These are phyloP conservation scores for Phasia obesa DNA, from an alignment of 2,888 invertebrate species.

Conservation along the genomic window DNA sequence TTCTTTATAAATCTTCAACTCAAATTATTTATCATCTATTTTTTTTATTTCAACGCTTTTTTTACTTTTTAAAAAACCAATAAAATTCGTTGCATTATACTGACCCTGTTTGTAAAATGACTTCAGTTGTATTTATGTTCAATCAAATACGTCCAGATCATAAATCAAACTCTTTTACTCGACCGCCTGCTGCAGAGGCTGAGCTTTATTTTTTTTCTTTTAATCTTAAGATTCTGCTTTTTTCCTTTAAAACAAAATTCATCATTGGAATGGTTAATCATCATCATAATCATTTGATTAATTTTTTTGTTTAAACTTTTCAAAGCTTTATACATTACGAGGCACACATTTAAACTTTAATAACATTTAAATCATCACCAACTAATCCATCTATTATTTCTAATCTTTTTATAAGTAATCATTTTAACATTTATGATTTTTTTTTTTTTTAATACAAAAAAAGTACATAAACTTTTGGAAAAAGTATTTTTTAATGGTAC, in stretches of 20 bases:
- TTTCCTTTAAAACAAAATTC: slow-evolving; percentile 2
- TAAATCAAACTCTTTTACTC: slow-evolving; percentile 22
- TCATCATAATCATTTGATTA: slow-evolving; percentile 25
- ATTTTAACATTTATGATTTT: too few relatives aligned
- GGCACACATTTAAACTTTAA: slow-evolving; percentile 45
- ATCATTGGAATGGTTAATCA: slow-evolving; percentile 39
- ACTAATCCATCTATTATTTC: neutral
- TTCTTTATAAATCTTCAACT: slow-evolving; percentile 1
- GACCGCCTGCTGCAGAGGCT: slow-evolving; percentile 23
- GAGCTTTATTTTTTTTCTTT: slow-evolving; percentile 35
- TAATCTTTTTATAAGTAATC: neutral
- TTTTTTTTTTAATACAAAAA: too few relatives aligned
- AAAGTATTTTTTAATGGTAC: too few relatives aligned
- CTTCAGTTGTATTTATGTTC: slow-evolving; percentile 49
- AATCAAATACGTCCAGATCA: slow-evolving; percentile 39
- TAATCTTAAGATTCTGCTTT: neutral
- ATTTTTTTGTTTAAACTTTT: slow-evolving; percentile 21
- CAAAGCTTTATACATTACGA: slow-evolving; percentile 27
- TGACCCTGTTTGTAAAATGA: slow-evolving; percentile 36
- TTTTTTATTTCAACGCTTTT: slow-evolving; percentile 34
- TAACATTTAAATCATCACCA: neutral
- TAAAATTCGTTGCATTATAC: slow-evolving; percentile 43
- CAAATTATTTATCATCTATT: slow-evolving; percentile 14
- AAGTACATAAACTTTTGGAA: neutral
- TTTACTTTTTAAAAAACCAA: slow-evolving; percentile 16